Conservation (phyloP, 1,140 invertebrate genomes). For the Epicauta chinensis region DNA sequence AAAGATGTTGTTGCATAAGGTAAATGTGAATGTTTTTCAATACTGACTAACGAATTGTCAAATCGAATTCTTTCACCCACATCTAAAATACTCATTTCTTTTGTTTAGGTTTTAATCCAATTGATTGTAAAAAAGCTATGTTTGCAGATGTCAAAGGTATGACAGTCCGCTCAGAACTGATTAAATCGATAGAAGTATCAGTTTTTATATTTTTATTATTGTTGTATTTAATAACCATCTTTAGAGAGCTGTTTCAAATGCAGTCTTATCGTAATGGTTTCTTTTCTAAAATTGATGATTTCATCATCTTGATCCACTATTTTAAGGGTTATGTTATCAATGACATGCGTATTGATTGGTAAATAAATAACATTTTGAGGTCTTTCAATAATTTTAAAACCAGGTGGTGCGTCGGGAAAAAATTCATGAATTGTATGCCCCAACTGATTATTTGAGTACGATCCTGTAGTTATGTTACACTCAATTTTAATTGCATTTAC, state of each 20-base stretch:
- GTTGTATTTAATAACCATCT: slow-evolving; percentile 1
- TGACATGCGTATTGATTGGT: slow-evolving; percentile 1
- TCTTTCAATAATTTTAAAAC: slow-evolving; percentile 31
- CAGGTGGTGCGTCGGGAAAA: slow-evolving; percentile 24
- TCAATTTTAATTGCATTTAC: slow-evolving; percentile 1
- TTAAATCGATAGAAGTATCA: too few species aligned
- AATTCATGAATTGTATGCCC: slow-evolving; percentile 35
- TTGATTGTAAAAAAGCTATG: not conserved
- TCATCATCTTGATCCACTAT: slow-evolving; percentile 18
- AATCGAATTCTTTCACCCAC: not conserved
- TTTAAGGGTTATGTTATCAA: slow-evolving; percentile 21
- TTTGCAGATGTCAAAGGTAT: not conserved
- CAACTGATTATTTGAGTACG: slow-evolving; percentile 28
- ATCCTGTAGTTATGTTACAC: slow-evolving; percentile 21
- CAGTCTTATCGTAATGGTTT: slow-evolving; percentile 19
- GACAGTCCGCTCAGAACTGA: too few species aligned
- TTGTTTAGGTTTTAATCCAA: not conserved
- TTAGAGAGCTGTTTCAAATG: slow-evolving; percentile 13
- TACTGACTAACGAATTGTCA: not conserved
- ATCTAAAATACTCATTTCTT: not conserved
- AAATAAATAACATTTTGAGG: slow-evolving; percentile 6
- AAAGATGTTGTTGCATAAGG: slow-evolving; percentile 15
- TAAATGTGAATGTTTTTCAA: slow-evolving; percentile 12
- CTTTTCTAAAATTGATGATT: slow-evolving; percentile 22
- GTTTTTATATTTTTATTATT: too few species aligned